Base-by-base conservation (phyloP, 2,797 vertebrate species). In the Poeciliopsis turneri region DNA sequence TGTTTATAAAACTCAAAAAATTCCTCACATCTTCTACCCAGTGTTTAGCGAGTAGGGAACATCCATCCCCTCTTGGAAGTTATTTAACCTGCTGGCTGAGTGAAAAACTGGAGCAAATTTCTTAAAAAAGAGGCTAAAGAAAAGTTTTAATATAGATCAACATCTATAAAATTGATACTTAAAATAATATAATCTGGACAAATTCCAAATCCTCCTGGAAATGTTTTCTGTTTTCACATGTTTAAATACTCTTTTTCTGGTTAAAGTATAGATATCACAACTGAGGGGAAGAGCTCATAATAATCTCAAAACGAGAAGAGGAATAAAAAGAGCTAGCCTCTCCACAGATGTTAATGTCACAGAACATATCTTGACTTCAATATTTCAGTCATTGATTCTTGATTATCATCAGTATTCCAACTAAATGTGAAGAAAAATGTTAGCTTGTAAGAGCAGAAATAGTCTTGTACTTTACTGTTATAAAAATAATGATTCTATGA, bases 161-260 rank as follows among this genome's bases (percentile, higher is more conserved):
- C 20, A 23, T 23, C 23, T 55, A n/a, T 55, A 55, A 55, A 55
- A 55, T 55, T n/a, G 23, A n/a, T n/a, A 23, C 20, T 36, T 80
- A 0, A 43, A 30, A 55, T 75, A 20, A 41, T 70, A 39, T 79
- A 86, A 73, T 20, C 45, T 76, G 64, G 83, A 75, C 9, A 73
- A 81, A 68, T 55, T 74, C 41, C 6, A 72, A 43, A 82, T 75
- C 55, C 72, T 28, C 7, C 11, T 28, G 28, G 3, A 57, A 57
- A 66, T 39, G 0, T 0, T 11, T 70, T 57, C 41, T 76, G 66
- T 75, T 77, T 41, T 71, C 78, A 78, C 80, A n/a, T n/a, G 79
- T 84, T 85, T 7, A 84, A 78, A 88, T 86, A 72, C 82, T 78
- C 72, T 87, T 80, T 64, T 7, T 83, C 53, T 77, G 74, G 70